A percentile compares a stretch with the other conserved stretches of the same genome.
These are phyloP conservation scores for Trachythela sp. DNA, from an alignment of 64 coral and sea anemone species.

Conservation along the genomic window DNA sequence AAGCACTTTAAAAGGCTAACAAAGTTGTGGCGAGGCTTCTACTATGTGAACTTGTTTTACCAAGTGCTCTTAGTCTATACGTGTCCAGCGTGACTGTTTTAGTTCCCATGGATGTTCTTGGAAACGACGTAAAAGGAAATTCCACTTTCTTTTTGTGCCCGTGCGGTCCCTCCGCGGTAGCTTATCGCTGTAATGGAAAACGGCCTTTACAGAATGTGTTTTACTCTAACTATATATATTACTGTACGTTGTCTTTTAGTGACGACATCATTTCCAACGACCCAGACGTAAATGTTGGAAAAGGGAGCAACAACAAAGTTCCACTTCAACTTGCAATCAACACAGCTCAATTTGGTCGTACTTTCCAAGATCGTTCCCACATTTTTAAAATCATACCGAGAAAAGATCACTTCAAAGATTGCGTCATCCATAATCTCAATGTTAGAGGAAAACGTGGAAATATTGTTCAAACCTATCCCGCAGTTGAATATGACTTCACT, in stretches of 20 bases:
- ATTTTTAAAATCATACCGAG: not conserved
- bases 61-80: no score
- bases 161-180: not conserved
- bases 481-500: not conserved
- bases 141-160: not conserved
- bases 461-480: not conserved
- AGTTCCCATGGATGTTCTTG: no score
- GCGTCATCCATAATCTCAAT: not conserved
- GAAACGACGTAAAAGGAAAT: not conserved
- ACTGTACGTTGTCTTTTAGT: no score
- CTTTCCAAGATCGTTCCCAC: constrained; percentile 14
- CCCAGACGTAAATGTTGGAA: not conserved
- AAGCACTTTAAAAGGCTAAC: no score
- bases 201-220: not conserved
- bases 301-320: not conserved
- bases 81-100: no score
- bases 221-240: no score
- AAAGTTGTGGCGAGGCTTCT: no score
- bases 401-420: not conserved
- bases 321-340: constrained; percentile 18
- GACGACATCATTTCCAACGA: not conserved
- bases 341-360: not conserved
- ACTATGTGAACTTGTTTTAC: no score
- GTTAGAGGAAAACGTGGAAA: constrained; percentile 9
- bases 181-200: not conserved